Percentiles rank a stretch among this genome's conserved stretches.
Conservation (phyloP, 1,140 invertebrate genomes). For the Elymnias hypermnestra region DNA sequence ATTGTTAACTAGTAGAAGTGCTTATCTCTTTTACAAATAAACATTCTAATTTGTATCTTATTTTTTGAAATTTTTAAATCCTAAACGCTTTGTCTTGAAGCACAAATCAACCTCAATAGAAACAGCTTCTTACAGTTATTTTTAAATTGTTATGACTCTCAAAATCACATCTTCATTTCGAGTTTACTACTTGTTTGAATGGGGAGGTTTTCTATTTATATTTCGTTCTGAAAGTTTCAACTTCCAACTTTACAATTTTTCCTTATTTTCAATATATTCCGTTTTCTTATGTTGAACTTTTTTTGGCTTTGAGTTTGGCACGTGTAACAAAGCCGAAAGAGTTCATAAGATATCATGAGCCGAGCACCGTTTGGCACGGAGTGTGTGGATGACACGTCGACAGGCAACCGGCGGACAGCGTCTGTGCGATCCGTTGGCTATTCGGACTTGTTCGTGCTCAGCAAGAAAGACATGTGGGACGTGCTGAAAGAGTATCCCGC, state of each 20-base stretch:
- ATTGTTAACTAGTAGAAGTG: slow-evolving; percentile 49
- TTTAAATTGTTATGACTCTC: slow-evolving; percentile 38
- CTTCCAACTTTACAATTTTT: background rate
- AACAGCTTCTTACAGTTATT: slow-evolving; percentile 58
- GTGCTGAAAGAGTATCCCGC: slow-evolving; percentile 99
- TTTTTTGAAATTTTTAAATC: slow-evolving; percentile 26
- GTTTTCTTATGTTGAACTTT: slow-evolving; percentile 10
- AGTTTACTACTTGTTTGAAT: background rate
- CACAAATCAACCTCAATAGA: slow-evolving; percentile 52
- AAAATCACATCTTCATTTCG: slow-evolving; percentile 24
- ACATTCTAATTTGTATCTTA: slow-evolving; percentile 23
- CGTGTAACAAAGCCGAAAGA: slow-evolving; percentile 25
- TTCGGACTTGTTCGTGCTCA: slow-evolving; percentile 98
- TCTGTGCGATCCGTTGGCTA: slow-evolving; percentile 95
- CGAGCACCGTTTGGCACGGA: slow-evolving; percentile 65
- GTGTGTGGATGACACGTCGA: slow-evolving; percentile 73
- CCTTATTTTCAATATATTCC: slow-evolving; percentile 1
- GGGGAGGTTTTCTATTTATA: background rate
- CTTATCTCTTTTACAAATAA: slow-evolving; percentile 53
- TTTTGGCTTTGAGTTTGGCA: slow-evolving; percentile 13
- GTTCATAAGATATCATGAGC: slow-evolving; percentile 33
- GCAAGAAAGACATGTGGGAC: slow-evolving; percentile 99
- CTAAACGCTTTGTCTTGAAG: slow-evolving; percentile 64
- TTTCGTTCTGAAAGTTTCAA: background rate
- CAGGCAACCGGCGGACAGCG: slow-evolving; percentile 97